Evolutionary conservation across 92 coral and sea anemone species (phyloP), one percentile per base, ranked within the genome.

Genomic region (Hydrozoanthus gracilis): DNA sequence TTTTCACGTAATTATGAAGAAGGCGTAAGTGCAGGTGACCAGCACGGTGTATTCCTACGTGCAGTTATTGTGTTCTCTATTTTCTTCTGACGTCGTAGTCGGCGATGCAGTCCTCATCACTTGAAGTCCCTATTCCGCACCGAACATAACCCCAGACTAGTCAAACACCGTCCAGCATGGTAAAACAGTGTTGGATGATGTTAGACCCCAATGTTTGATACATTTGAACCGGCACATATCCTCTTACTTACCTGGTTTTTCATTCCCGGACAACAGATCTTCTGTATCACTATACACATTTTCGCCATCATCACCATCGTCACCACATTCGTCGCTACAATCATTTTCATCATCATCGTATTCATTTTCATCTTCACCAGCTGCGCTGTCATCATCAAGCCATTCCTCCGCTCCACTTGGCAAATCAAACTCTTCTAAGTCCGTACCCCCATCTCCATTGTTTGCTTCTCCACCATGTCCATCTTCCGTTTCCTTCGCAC

Each of bases 351-450:
- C 56, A 50, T 14, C 64, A 50, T 13, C 80, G 39, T 56, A 45
- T 71, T 51, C 80, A 18, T 20, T 4, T 5, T 86, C 76, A 47
- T 88, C 58, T 6, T 85, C 87, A 39, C 45, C 61, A 54, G 72
- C 88, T 18, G 47, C 12, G 9, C 13, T 48, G 14, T 35, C 13
- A 3, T 68, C 90, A 18, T 83, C 78, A 16, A 46, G 52, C 76
- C 84, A 58, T 39, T 85, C 87, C 9, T 75, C 79, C 54, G 83
- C 78, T 8, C 73, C 77, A 77, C 49, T 79, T 49, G 84, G 71
- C 16, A 48, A 56, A 48, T 82, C 86, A 46, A 48, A 12, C 4
- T 73, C 90, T 72, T 88, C 73, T 7, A 10, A 49, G n/a, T 74
- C 84, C 17, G 60, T 70, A 4, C 86, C 72, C 5, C 51, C 72